Conservation (phyloP, 2,797 vertebrate species). For the Balearica regulorum region DNA sequence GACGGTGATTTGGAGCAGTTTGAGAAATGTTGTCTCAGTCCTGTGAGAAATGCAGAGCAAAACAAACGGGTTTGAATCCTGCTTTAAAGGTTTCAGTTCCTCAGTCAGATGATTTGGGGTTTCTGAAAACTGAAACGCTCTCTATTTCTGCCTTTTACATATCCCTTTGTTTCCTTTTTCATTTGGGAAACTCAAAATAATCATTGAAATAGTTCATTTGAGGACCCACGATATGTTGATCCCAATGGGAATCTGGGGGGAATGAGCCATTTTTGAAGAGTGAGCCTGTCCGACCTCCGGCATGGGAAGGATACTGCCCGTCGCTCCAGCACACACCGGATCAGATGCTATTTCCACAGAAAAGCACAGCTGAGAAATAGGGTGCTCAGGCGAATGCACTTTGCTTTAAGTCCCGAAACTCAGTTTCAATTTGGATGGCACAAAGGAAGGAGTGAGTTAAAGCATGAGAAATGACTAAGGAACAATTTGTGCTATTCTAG, state of each 20-base stretch:
- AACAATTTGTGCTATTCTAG: background rate
- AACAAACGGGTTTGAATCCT: rapidly evolving
- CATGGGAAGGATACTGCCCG: background rate
- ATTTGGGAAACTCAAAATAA: background rate
- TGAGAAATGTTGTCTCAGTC: rapidly evolving
- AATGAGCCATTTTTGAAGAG: background rate
- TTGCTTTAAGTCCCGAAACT: background rate
- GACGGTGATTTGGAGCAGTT: rapidly evolving
- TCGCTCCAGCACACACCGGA: background rate
- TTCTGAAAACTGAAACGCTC: rapidly evolving
- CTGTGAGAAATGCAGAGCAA: background rate
- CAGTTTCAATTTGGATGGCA: background rate
- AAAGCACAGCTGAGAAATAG: background rate
- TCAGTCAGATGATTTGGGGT: background rate
- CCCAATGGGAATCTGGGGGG: background rate
- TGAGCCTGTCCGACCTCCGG: rapidly evolving
- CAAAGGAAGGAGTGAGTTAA: background rate
- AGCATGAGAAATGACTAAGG: background rate
- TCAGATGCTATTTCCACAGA: background rate
- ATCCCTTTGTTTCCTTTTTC: background rate
- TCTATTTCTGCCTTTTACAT: background rate
- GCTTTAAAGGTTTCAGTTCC: background rate
- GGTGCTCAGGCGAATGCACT: background rate
- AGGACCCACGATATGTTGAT: background rate
- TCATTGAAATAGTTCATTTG: background rate